These are phyloP conservation scores for Galaxias olidus DNA, from an alignment of 2,797 vertebrate genomes.

Conservation along the genomic window DNA sequence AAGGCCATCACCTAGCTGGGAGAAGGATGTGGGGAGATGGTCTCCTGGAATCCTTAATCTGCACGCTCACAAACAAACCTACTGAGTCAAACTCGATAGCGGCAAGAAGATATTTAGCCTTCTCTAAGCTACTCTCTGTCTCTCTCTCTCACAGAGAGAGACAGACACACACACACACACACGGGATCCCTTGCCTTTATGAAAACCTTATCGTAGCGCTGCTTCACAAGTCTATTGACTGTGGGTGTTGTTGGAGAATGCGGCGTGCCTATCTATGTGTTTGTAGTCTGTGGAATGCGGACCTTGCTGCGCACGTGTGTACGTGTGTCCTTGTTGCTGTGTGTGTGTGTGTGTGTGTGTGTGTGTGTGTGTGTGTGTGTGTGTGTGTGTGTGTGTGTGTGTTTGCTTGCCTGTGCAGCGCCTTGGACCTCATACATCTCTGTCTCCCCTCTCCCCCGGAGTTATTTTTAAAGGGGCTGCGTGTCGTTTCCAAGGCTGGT, in stretches of 20 bases:
- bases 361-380: background rate
- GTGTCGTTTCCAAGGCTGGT: too few relatives aligned
- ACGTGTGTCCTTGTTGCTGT: background rate
- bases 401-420: constrained; percentile 1
- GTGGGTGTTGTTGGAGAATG: too few relatives aligned
- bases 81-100: too few relatives aligned
- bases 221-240: too few relatives aligned
- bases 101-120: too few relatives aligned
- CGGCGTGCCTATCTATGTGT: too few relatives aligned
- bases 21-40: background rate
- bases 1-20: constrained; percentile 1
- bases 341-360: constrained; percentile 9
- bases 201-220: too few relatives aligned
- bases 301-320: background rate
- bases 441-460: background rate
- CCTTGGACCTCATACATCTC: constrained; percentile 7
- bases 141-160: too few relatives aligned
- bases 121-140: too few relatives aligned
- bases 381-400: background rate
- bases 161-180: background rate
- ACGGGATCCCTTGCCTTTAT: too few relatives aligned
- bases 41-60: too few relatives aligned
- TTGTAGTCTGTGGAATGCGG: background rate
- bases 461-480: constrained; percentile 1
- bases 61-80: too few relatives aligned